Percentiles rank a stretch among this genome's conserved stretches.
These are phyloP conservation scores for Wiebesia pumilae DNA, from an alignment of 1,140 invertebrate genomes.

Conservation along the genomic window DNA sequence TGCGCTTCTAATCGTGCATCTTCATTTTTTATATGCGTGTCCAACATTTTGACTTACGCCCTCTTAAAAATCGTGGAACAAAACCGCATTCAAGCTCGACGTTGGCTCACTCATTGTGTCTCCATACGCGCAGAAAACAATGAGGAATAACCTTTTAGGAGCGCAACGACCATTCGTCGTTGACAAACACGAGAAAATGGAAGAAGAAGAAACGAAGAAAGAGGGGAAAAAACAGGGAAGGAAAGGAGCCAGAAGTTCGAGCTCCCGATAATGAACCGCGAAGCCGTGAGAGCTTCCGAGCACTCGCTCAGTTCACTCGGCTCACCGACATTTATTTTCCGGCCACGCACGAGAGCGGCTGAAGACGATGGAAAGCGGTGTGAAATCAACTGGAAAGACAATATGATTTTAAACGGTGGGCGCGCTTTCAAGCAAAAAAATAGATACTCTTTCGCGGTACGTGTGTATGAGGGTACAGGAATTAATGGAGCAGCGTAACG, in stretches of 20 bases:
- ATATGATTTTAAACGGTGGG: slow-evolving; percentile 66
- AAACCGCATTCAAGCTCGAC: not conserved
- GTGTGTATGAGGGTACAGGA: slow-evolving; percentile 53
- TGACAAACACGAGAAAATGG: slow-evolving; percentile 15
- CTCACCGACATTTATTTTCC: not conserved
- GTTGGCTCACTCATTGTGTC: slow-evolving; percentile 5
- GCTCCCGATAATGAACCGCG: slow-evolving; percentile 3
- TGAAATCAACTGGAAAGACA: slow-evolving; percentile 68
- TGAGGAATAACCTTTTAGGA: slow-evolving; percentile 38
- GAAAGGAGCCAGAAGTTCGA: not conserved
- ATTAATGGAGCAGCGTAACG: slow-evolving; percentile 66
- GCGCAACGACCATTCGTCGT: not conserved
- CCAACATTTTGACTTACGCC: slow-evolving; percentile 21
- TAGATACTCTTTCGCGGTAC: slow-evolving; percentile 5
- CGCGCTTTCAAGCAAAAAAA: slow-evolving; percentile 19
- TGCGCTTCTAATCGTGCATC: not conserved
- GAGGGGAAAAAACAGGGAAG: not conserved
- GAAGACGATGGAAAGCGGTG: slow-evolving; percentile 19
- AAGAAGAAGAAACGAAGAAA: slow-evolving; percentile 23
- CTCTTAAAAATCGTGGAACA: not conserved
- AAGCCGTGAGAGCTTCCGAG: not conserved
- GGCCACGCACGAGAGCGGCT: not conserved
- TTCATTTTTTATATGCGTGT: not conserved
- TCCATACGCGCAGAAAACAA: slow-evolving; percentile 34
- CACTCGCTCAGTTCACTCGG: not conserved